Evolutionary conservation across 2,888 invertebrate genomes (phyloP), one percentile per base, ranked within the genome.

Genomic region (Panorpa germanica): DNA sequence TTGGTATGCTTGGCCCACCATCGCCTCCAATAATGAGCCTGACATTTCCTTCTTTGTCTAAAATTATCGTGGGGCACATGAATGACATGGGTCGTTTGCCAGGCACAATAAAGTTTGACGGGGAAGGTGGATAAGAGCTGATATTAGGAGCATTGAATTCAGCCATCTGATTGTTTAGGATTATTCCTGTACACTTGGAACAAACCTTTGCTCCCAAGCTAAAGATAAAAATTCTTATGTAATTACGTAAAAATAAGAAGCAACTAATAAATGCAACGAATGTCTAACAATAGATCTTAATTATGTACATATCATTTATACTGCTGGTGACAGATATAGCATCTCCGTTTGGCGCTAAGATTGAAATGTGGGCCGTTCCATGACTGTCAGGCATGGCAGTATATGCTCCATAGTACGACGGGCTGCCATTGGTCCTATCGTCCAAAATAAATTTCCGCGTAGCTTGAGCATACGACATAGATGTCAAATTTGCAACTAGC

Each of bases 251-350:
- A 9, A 5, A 10, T 9, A 20, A 15, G 6, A 18, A 14, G 20
- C 9, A 12, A 29, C n/a, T 23, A 28, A 13, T 9, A 13, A 25
- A n/a, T 9, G 8, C n/a, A n/a, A n/a, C n/a, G n/a, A n/a, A n/a
- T n/a, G n/a, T n/a, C n/a, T n/a, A n/a, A n/a, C n/a, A n/a, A n/a
- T n/a, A n/a, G n/a, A n/a, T n/a, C n/a, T n/a, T n/a, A n/a, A n/a
- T n/a, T n/a, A n/a, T n/a, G n/a, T 57, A 86, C 85, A 74, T 70
- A 38, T 66, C 62, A 50, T 96, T 95, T 9, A 95, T 67, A 9
- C 88, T 85, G 44, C 83, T 80, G 1, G 95, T 95, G 9, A 76
- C 74, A 0, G 86, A 70, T 8, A 93, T 77, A 4, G 83, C 93
- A 52, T 90, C 83, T 11, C 93, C 95, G 46, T 85, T 74, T 0